Evolutionary conservation across 2,113 vertebrate genomes (phyloP).

Genomic region (Zosterops lateralis): DNA sequence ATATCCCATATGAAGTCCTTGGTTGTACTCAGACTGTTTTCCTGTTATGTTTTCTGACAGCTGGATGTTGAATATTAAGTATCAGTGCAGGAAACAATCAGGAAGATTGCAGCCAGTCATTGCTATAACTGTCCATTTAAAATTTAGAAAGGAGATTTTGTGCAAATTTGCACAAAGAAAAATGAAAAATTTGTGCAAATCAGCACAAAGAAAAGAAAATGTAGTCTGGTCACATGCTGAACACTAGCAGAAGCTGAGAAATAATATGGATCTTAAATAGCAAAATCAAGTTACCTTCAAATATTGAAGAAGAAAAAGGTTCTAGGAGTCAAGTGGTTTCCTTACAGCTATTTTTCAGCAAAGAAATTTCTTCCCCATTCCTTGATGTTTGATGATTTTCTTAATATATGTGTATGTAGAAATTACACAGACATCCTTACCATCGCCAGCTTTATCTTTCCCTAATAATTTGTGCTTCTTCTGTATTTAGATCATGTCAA

Average conservation of each 20-base stretch:
- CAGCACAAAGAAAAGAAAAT: neutral
- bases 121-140: neutral
- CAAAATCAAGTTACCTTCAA: neutral
- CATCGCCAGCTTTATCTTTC: neutral
- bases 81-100: neutral
- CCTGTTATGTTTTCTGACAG: neutral
- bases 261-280: neutral
- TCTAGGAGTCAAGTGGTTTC: neutral
- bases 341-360: neutral
- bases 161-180: neutral
- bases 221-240: neutral
- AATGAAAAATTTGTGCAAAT: neutral
- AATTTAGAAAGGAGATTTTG: neutral
- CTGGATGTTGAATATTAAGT: neutral
- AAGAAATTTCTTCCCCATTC: neutral
- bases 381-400: neutral
- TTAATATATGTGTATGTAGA: neutral
- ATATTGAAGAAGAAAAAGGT: neutral
- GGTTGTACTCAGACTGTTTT: neutral
- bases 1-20: neutral
- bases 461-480: neutral
- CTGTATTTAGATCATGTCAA: neutral
- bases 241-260: neutral
- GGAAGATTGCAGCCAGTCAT: neutral
- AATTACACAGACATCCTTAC: neutral